Base-by-base conservation (phyloP, 2,797 vertebrate genomes). In the Halcyon smyrnensis region DNA sequence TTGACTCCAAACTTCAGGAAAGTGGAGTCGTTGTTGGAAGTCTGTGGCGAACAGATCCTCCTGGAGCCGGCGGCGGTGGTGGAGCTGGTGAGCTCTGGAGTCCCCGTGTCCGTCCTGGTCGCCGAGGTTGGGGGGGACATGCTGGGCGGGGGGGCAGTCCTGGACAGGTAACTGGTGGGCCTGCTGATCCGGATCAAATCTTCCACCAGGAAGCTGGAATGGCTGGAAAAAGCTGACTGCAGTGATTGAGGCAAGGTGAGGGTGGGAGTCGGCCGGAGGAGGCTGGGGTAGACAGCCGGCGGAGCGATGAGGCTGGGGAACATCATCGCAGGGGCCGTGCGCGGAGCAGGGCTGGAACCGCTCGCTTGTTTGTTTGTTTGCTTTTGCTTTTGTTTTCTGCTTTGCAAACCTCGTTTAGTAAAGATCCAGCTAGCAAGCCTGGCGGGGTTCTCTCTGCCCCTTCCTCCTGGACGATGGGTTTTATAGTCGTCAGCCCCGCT, bases 1-100 rank as follows among this genome's bases (percentile, higher is more conserved):
- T 99, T 99, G 91, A 99, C 99, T 48, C 99, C 99, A 79, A 99
- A 99, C 97, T 99, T 99, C 12, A 99, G 98, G 97, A 98, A 99
- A 37, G 98, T 98, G 39, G 99, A 97, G 51, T 99, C 98, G 89
- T 68, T 59, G 94, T 90, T 84, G 93, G 98, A 90, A 51, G 96
- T 97, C 94, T 97, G 98, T 1, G 97, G 95, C 54, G 98, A 98
- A 87, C 98, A 98, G 51, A 98, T 97, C 28, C 97, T 97, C 63
- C 98, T 96, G 57, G 94, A 85, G 75, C 70, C 95, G 45, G 95
- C 87, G 2, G 97, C 75, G 37, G 97, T 36, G 34, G 96, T 93
- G 34, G 97, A 95, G 65, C 78, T 68, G 90, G 96, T 95, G 67
- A 98, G 93, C 84, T 98, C 98, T 7, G 97, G 89, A 6, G 98